Base-by-base conservation (phyloP, 2,113 vertebrate genomes). In the Tinamus guttatus region DNA sequence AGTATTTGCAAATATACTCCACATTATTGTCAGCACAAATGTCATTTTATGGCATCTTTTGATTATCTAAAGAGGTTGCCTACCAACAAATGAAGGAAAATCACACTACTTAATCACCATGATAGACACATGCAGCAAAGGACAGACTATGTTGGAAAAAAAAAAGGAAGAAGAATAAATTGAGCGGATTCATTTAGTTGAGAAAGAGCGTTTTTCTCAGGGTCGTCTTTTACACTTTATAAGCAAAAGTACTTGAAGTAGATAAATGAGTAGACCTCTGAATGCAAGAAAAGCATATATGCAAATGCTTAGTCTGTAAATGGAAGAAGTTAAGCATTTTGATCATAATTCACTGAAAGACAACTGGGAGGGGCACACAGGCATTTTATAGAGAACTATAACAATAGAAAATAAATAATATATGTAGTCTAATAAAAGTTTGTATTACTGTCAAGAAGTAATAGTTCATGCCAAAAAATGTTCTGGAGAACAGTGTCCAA, bases 331-430 rank as follows among this genome's bases (percentile, higher is more conserved):
- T 85, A 87, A 70, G 27, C 36, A 56, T 91, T 91, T 91, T 88
- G 32, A 68, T 36, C 75, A 13, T 18, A 64, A 60, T 38, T 5
- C 20, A 49, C 60, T 59, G 69, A 81, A 86, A 94, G 43, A 84
- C 79, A 93, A 69, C 62, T 78, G 5, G 13, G 47, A 78, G 51
- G 17, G 40, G 76, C 34, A 56, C 32, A 62, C 45, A 75, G 4
- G 11, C 18, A 36, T 85, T 94, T 74, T 85, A 75, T 40, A 93
- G 60, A 86, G 81, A 90, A 88, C 6, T 19, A 94, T 75, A 91
- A 95, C 71, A 95, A 94, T 77, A 85, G 73, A 71, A 82, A 91
- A 85, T 6, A 77, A 95, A 83, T 58, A 79, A 85, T 83, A 81
- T 70, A 79, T 89, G 68, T 63, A 70, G 30, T n/a, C 18, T 58